Percentiles rank a stretch among this genome's conserved stretches.
phyloP scores from a whole-genome alignment of 2,888 invertebrate genomes.

The Gnatocerus cornutus region DNA sequence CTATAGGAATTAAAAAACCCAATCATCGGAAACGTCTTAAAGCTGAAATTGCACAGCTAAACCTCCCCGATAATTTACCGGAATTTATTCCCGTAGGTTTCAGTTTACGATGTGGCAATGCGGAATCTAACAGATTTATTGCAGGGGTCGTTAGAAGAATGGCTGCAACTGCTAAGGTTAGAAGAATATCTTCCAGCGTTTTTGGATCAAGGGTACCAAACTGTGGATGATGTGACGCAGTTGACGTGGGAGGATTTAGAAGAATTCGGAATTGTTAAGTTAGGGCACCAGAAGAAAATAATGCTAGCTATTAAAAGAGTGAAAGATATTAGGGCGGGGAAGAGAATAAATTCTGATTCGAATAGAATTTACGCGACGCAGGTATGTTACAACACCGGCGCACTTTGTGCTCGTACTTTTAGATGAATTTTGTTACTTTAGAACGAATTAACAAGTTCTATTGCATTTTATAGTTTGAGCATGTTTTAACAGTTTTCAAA shows the following conservation, averaged over 20 bases:
- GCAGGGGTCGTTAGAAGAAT: conserved; percentile 95
- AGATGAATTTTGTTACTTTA: conserved; percentile 39
- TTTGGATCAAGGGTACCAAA: conserved; percentile 93
- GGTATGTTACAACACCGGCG: conserved; percentile 55
- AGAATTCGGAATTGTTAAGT: conserved; percentile 94
- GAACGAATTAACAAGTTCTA: conserved; percentile 16
- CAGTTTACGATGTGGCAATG: not conserved
- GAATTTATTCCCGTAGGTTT: conserved; percentile 90
- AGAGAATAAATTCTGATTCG: conserved; percentile 74
- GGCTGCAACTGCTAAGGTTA: conserved; percentile 91
- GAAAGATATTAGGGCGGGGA: conserved; percentile 93
- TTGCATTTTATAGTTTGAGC: conserved; percentile 45
- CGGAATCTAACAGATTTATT: conserved; percentile 21
- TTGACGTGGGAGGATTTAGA: conserved; percentile 99
- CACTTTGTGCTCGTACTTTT: conserved; percentile 37
- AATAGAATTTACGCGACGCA: conserved; percentile 69
- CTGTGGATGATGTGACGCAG: conserved; percentile 94
- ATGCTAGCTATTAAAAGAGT: conserved; percentile 97
- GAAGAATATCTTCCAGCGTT: conserved; percentile 95
- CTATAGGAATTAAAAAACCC: conserved; percentile 95
- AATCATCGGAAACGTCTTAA: conserved; percentile 97
- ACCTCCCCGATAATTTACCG: conserved; percentile 95
- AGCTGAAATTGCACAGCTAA: conserved; percentile 95
- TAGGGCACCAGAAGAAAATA: conserved; percentile 99
- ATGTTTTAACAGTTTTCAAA: conserved; percentile 46